These are phyloP conservation scores for Himalopsyche anomala DNA, from an alignment of 2,888 invertebrate species.

Conservation along the genomic window DNA sequence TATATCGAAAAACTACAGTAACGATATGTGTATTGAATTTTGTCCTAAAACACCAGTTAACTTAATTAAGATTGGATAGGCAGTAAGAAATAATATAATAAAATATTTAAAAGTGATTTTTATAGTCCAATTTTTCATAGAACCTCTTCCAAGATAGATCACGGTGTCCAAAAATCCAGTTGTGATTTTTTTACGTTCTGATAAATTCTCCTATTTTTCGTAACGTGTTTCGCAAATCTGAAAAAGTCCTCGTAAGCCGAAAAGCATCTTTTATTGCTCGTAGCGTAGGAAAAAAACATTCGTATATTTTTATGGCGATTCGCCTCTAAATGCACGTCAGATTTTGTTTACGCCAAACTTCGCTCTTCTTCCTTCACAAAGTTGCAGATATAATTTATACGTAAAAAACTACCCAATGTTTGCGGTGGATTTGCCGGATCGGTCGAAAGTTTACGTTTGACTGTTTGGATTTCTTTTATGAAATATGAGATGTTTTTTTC, in stretches of 20 bases:
- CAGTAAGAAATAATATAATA: no score
- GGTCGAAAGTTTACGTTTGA: no score
- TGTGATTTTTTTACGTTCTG: conserved; percentile 11
- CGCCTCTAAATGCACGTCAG: conserved; percentile 13
- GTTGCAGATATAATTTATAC: conserved; percentile 20
- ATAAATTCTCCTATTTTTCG: neutral
- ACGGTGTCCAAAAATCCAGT: neutral
- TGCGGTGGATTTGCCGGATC: neutral
- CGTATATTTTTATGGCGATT: conserved; percentile 20
- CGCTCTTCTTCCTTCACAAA: conserved; percentile 2
- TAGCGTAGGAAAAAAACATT: conserved; percentile 34
- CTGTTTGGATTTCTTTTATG: no score
- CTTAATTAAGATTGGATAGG: no score
- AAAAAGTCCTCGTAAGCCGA: conserved; percentile 19
- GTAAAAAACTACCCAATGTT: conserved; percentile 12
- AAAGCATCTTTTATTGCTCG: conserved; percentile 37
- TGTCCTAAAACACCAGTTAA: no score
- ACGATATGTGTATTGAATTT: no score
- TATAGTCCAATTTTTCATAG: no score
- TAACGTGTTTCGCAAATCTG: neutral
- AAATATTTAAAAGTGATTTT: no score
- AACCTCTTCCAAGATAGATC: neutral
- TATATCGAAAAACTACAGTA: no score
- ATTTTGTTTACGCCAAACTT: conserved; percentile 40
- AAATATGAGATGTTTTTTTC: no score